Percentiles rank a stretch among this genome's conserved stretches.
These are phyloP conservation scores for Sitta europaea DNA, from an alignment of 2,113 vertebrate species.

Conservation along the genomic window DNA sequence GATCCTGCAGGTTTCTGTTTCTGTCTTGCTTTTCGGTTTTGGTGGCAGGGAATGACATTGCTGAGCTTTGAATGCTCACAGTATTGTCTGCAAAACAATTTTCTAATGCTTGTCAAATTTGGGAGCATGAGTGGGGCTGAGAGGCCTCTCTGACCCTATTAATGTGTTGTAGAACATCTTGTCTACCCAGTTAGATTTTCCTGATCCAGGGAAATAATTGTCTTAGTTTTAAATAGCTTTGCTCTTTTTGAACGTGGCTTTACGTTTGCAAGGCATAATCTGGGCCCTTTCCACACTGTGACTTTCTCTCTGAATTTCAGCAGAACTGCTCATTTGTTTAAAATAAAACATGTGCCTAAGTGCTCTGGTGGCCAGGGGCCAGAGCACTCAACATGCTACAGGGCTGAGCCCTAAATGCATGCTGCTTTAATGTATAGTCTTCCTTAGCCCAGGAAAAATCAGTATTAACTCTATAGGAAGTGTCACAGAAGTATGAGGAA, in stretches of 20 bases:
- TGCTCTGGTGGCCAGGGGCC: constrained; percentile 25
- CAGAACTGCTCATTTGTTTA: neutral
- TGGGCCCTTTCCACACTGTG: neutral
- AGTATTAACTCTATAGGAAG: neutral
- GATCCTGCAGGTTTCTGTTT: neutral
- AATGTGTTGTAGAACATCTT: neutral
- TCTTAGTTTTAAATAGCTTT: neutral
- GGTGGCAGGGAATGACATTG: neutral
- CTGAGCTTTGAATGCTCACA: neutral
- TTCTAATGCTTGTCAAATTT: neutral
- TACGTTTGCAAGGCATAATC: neutral
- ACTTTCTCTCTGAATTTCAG: constrained; percentile 24
- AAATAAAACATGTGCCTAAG: constrained; percentile 13
- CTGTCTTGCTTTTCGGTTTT: neutral
- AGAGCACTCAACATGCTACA: neutral
- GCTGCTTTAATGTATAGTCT: neutral
- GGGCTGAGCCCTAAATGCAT: neutral
- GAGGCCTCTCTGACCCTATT: neutral
- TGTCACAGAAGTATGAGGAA: neutral
- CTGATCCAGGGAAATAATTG: neutral
- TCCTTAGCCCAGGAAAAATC: neutral
- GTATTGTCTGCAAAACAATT: neutral
- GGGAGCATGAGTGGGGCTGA: neutral
- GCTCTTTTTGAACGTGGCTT: neutral
- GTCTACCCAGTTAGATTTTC: neutral